Evolutionary conservation across 2,797 vertebrate species (phyloP), one percentile per base, ranked within the genome.

Genomic region (Acridotheres tristis): DNA sequence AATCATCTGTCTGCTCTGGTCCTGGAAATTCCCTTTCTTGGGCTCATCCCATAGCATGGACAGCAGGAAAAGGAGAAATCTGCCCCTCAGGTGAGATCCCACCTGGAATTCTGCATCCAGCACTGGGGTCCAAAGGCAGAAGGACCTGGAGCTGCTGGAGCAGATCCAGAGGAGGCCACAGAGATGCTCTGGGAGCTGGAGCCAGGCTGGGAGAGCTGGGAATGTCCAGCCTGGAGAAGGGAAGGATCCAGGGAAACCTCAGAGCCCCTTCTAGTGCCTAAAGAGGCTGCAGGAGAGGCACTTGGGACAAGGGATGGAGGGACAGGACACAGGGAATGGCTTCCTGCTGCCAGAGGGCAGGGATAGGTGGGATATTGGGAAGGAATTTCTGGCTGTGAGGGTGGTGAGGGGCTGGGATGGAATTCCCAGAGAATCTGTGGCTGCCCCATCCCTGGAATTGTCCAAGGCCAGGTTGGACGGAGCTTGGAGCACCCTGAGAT

Each of bases 381-480:
- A 58, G 36, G 10, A 59, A 23, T 68, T 58, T 16, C 0, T 17
- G 0, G 0, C 16, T 23, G 16, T 0, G 43, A 50, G 12, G 0
- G 10, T 42, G 36, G 6, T 1, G 43, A n/a, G 43, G 29, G 0
- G 2, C 19, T 68, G 53, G 45, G 1, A 27, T 42, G 30, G 36
- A 50, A 51, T 59, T 59, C 36, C 36, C 30, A 11, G 32, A 30
- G 25, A 2, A 51, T 0, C 5, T 17, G 20, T 30, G 36, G 30
- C 20, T 68, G 25, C 2, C 3, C 5, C 20, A 50, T 20, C 30
- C 20, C 16, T 42, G 54, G 45, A 81, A 36, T 1, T 51, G 5
- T 26, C 26, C 55, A 6, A 25, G 26, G 2, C 45, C 78, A 36
- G 13, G 4, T 1, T 59, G 55, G 66, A 30, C 0, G 0, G 15